A percentile compares a stretch with the other conserved stretches of the same genome.
Conservation (phyloP, 2,888 invertebrate species). For the Drosophila quinaria region DNA sequence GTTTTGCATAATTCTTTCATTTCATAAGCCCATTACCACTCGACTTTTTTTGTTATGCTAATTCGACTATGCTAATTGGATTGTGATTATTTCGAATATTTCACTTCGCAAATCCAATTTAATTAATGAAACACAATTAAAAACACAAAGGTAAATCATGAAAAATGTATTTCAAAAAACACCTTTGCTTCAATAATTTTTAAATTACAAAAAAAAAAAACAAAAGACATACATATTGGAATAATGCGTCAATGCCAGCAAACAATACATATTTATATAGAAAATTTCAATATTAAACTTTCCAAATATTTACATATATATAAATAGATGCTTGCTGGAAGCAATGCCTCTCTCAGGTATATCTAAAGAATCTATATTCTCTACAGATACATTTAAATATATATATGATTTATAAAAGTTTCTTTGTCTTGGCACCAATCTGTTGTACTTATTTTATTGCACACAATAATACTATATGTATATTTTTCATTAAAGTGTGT, state of each 20-base stretch:
- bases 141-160: background rate
- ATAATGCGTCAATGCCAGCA: slow-evolving; percentile 48
- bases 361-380: slow-evolving; percentile 1
- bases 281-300: background rate
- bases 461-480: slow-evolving; percentile 19
- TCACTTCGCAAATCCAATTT: slow-evolving; percentile 3
- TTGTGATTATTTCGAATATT: slow-evolving; percentile 5
- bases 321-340: slow-evolving; percentile 38
- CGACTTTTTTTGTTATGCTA: background rate
- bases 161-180: background rate
- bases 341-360: background rate
- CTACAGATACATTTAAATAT: slow-evolving; percentile 2
- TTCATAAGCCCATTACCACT: background rate
- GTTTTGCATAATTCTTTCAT: slow-evolving; percentile 27
- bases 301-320: background rate
- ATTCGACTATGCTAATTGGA: slow-evolving; percentile 6
- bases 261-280: slow-evolving; percentile 12
- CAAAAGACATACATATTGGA: background rate
- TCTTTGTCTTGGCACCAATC: slow-evolving; percentile 45
- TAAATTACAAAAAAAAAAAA: background rate
- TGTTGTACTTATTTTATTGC: slow-evolving; percentile 42
- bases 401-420: background rate
- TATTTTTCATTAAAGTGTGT: slow-evolving; percentile 29
- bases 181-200: slow-evolving; percentile 17
- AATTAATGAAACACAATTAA: background rate